Conservation (phyloP, 2,113 vertebrate genomes). For the Anolis carolinensis region DNA sequence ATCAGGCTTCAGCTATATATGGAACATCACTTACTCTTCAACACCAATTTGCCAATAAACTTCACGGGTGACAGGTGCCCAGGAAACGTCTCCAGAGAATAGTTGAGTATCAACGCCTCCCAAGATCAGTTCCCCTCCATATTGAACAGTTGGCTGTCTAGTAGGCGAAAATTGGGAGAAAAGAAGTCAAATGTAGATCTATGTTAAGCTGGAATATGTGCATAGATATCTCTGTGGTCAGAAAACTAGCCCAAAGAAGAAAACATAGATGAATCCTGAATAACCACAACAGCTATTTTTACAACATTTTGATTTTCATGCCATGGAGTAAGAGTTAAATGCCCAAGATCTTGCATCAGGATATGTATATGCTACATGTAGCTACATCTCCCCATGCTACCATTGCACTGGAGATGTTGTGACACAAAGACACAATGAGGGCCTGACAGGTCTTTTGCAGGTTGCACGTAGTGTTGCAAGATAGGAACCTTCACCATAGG, state of each 20-base stretch:
- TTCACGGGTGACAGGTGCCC: conserved; percentile 66
- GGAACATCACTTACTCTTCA: conserved; percentile 62
- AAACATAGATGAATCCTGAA: not conserved
- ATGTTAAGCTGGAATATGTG: not conserved
- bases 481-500: too few species aligned
- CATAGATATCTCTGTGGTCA: not conserved
- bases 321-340: not conserved
- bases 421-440: too few species aligned
- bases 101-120: conserved; percentile 56
- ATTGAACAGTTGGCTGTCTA: conserved; percentile 62
- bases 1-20: not conserved
- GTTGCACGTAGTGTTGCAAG: too few species aligned
- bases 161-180: not conserved
- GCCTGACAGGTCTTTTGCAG: too few species aligned
- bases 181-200: not conserved
- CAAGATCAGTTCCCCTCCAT: conserved; percentile 71
- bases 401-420: not conserved
- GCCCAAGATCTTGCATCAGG: too few species aligned
- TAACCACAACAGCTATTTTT: not conserved
- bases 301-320: too few species aligned
- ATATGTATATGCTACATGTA: too few species aligned
- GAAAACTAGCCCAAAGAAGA: not conserved
- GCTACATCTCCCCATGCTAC: too few species aligned
- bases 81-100: conserved; percentile 61
- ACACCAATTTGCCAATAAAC: conserved; percentile 74